A percentile compares a stretch with the other conserved stretches of the same genome.
Conservation (phyloP, 92 coral and sea anemone genomes). For the Epizoanthus ramosus region DNA sequence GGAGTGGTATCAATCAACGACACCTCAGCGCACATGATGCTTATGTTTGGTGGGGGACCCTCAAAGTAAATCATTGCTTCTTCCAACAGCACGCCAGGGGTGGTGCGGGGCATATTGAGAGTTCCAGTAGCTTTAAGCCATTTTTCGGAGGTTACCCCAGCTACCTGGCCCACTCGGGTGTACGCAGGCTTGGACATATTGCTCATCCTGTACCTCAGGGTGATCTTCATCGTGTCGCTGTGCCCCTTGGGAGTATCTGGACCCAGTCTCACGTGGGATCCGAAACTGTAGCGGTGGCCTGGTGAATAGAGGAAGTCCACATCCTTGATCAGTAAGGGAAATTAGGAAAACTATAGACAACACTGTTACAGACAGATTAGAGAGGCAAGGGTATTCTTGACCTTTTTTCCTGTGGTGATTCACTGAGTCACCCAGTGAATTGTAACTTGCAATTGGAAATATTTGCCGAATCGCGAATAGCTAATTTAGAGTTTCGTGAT, state of each 20-base stretch:
- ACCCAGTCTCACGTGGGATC: not conserved
- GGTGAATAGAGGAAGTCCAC: not conserved
- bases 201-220: not conserved
- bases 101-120: slow-evolving; percentile 6
- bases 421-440: too few relatives aligned
- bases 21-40: slow-evolving; percentile 13
- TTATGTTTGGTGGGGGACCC: slow-evolving; percentile 15
- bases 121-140: not conserved
- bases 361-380: too few relatives aligned
- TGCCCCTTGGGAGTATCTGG: not conserved
- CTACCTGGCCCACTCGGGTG: not conserved
- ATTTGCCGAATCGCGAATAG: too few relatives aligned
- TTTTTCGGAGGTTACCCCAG: slow-evolving; percentile 2
- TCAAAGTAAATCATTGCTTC: slow-evolving; percentile 5
- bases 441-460: too few relatives aligned
- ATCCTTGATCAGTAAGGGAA: too few relatives aligned
- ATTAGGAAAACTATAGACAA: too few relatives aligned
- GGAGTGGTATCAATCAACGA: not conserved
- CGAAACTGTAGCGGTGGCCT: too few relatives aligned
- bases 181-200: slow-evolving; percentile 19
- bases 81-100: not conserved
- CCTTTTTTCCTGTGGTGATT: too few relatives aligned
- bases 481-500: too few relatives aligned
- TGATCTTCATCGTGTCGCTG: not conserved
- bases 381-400: too few relatives aligned